These are phyloP conservation scores for Julus scanicus DNA, from an alignment of 2,888 invertebrate genomes.

Conservation along the genomic window DNA sequence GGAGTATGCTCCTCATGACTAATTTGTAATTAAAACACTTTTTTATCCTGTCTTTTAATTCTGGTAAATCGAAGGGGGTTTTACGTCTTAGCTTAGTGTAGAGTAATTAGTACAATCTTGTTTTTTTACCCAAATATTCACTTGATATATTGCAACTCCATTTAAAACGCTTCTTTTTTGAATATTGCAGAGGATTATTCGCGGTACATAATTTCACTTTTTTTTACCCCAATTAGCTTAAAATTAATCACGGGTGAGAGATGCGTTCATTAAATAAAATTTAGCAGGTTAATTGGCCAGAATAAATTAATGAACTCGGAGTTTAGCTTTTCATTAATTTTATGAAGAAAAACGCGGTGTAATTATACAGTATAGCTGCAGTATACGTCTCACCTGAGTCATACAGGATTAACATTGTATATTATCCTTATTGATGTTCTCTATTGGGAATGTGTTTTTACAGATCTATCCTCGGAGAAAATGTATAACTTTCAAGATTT, in stretches of 20 bases:
- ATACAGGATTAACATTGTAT: no score
- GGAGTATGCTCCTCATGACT: not conserved
- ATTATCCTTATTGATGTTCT: no score
- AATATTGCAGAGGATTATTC: not conserved
- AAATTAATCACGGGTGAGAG: constrained; percentile 4
- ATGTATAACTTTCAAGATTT: not conserved
- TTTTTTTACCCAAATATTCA: not conserved
- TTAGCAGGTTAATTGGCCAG: constrained; percentile 17
- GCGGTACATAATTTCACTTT: constrained; percentile 1
- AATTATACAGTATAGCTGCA: not conserved
- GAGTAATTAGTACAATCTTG: not conserved
- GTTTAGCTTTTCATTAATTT: constrained; percentile 27
- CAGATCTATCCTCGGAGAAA: not conserved
- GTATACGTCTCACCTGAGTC: not conserved
- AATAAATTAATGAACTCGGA: constrained; percentile 22
- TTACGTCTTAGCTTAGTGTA: not conserved
- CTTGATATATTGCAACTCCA: not conserved
- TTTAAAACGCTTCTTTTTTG: not conserved
- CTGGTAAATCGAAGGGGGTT: not conserved
- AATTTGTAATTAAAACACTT: constrained; percentile 20
- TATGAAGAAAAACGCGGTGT: not conserved
- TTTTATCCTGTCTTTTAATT: not conserved
- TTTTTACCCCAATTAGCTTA: not conserved
- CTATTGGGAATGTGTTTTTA: no score
- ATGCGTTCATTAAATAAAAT: not conserved